Evolutionary conservation across 2,888 invertebrate genomes (phyloP).

Genomic region (Frankliniella fusca): DNA sequence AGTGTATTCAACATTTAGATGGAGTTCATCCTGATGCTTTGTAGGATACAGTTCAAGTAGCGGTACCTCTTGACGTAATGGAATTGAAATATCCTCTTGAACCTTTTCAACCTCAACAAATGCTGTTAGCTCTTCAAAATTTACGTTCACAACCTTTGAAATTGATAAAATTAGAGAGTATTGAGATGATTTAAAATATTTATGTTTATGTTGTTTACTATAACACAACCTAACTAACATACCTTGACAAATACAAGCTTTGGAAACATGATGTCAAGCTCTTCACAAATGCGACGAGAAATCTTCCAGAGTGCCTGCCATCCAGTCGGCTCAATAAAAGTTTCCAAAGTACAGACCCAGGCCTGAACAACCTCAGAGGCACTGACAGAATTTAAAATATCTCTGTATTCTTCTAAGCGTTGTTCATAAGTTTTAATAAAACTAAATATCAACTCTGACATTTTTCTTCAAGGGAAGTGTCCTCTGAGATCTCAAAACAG

Average conservation of each 20-base stretch:
- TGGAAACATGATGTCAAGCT: slow-evolving; percentile 61
- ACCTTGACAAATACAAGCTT: slow-evolving; percentile 59
- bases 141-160: slow-evolving; percentile 47
- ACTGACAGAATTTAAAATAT: slow-evolving; percentile 52
- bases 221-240: background rate
- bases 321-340: slow-evolving; percentile 60
- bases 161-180: background rate
- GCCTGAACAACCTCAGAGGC: slow-evolving; percentile 52
- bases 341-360: slow-evolving; percentile 56
- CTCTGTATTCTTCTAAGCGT: slow-evolving; percentile 53
- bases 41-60: slow-evolving; percentile 63
- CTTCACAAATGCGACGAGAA: slow-evolving; percentile 59
- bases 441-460: slow-evolving; percentile 50
- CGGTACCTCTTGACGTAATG: slow-evolving; percentile 58
- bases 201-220: background rate
- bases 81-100: slow-evolving; percentile 59
- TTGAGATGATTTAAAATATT: background rate
- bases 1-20: slow-evolving; percentile 57
- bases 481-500: too few species aligned
- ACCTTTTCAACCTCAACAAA: slow-evolving; percentile 59
- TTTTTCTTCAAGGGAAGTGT: background rate
- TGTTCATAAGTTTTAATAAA: slow-evolving; percentile 57
- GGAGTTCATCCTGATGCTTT: slow-evolving; percentile 55
- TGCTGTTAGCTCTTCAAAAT: slow-evolving; percentile 55
- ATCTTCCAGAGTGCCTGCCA: slow-evolving; percentile 70